Conservation (phyloP, 2,888 invertebrate species). For the Arge pagana region DNA sequence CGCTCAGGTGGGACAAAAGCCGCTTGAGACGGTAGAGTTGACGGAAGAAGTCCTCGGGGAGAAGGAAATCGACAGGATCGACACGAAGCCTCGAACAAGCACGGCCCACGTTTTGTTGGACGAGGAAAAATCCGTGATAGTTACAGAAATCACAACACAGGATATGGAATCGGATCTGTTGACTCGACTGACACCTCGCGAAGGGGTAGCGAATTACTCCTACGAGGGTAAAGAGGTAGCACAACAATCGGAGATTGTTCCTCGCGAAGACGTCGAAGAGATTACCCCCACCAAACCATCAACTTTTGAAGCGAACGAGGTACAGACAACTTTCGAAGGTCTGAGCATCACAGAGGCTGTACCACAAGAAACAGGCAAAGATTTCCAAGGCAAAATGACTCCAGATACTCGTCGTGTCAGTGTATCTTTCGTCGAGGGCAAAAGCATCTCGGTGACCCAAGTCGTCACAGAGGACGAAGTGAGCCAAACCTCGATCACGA, state of each 20-base stretch:
- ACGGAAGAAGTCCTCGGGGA: conserved; percentile 59
- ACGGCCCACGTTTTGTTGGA: conserved; percentile 55
- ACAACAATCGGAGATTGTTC: conserved; percentile 45
- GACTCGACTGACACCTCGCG: conserved; percentile 32
- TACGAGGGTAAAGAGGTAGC: conserved; percentile 58
- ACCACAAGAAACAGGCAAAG: conserved; percentile 37
- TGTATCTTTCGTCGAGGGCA: conserved; percentile 47
- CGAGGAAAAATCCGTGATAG: conserved; percentile 47
- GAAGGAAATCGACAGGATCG: conserved; percentile 54
- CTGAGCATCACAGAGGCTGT: conserved; percentile 56
- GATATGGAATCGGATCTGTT: conserved; percentile 38
- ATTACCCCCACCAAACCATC: conserved; percentile 44
- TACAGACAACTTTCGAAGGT: conserved; percentile 58
- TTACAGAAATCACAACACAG: conserved; percentile 41
- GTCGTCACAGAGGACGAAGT: conserved; percentile 53
- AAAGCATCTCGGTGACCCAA: conserved; percentile 50
- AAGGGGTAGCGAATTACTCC: conserved; percentile 48
- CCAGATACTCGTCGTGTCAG: conserved; percentile 46
- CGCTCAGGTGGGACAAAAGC: conserved; percentile 55
- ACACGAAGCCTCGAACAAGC: conserved; percentile 46
- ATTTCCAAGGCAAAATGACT: conserved; percentile 40
- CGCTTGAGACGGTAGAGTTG: conserved; percentile 55
- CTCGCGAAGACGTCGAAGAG: conserved; percentile 43
- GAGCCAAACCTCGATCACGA: conserved; percentile 36
- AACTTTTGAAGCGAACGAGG: conserved; percentile 56